Conservation (phyloP, 2,113 vertebrate genomes). For the Euleptes europaea region DNA sequence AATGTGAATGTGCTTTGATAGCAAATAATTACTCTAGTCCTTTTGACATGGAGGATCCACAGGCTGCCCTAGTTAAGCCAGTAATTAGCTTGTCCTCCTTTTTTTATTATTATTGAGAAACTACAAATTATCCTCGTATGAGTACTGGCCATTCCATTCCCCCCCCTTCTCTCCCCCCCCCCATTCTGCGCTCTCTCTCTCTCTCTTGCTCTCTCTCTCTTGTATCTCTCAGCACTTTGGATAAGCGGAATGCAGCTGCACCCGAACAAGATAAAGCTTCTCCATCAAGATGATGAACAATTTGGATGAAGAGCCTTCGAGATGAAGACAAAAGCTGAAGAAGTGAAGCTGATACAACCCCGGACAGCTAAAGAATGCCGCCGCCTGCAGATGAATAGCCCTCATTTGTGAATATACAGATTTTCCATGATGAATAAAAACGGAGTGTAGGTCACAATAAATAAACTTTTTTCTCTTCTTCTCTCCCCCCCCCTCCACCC, state of each 20-base stretch:
- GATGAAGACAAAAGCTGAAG: conserved; percentile 90
- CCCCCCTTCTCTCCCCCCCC: conserved; percentile 68
- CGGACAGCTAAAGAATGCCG: conserved; percentile 88
- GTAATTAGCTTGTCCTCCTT: conserved; percentile 98
- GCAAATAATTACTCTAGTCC: conserved; percentile 97
- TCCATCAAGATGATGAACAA: conserved; percentile 95
- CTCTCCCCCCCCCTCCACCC: not conserved
- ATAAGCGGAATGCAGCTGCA: conserved; percentile 90
- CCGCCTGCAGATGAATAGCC: conserved; percentile 87
- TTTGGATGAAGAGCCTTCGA: conserved; percentile 90
- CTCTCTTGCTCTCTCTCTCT: conserved; percentile 68
- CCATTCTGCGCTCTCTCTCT: conserved; percentile 58
- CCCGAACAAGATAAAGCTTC: conserved; percentile 90
- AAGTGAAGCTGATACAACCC: conserved; percentile 82
- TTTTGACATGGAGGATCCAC: conserved; percentile 98
- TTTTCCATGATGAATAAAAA: conserved; percentile 84
- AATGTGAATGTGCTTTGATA: conserved; percentile 99
- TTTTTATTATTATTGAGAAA: conserved; percentile 89
- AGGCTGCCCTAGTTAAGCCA: conserved; percentile 98
- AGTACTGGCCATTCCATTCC: conserved; percentile 86
- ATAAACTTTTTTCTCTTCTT: conserved; percentile 80
- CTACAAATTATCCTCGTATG: conserved; percentile 96
- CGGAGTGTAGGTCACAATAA: conserved; percentile 85
- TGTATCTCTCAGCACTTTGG: conserved; percentile 85
- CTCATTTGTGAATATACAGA: conserved; percentile 95